These are phyloP conservation scores for Drosophila dunni DNA, from an alignment of 1,140 invertebrate species.

Conservation along the genomic window DNA sequence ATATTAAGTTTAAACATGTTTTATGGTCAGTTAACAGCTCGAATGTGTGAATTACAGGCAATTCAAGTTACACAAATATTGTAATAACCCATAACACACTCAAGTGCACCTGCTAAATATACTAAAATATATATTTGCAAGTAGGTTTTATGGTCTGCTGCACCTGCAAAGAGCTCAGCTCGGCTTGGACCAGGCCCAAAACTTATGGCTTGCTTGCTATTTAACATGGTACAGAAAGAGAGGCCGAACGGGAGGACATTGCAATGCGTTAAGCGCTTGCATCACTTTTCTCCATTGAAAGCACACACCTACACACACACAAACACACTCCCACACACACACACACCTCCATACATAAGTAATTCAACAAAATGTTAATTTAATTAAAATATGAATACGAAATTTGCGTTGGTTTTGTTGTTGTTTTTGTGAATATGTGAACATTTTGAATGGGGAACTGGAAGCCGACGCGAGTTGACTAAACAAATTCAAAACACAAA, in stretches of 20 bases:
- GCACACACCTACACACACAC: background rate
- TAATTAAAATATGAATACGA: conserved; percentile 80
- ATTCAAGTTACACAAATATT: conserved; percentile 18
- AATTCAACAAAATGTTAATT: conserved; percentile 80
- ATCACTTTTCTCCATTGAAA: conserved; percentile 27
- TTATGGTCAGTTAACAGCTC: too few relatives aligned
- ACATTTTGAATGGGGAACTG: conserved; percentile 58
- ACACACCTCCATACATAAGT: conserved; percentile 39
- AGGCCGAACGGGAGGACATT: background rate
- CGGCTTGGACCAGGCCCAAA: conserved; percentile 12
- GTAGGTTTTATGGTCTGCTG: conserved; percentile 63
- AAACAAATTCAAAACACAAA: conserved; percentile 75
- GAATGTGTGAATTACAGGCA: background rate
- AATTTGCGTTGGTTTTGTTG: conserved; percentile 38
- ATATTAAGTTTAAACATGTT: too few relatives aligned
- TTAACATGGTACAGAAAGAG: conserved; percentile 19
- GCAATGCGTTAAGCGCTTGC: conserved; percentile 10
- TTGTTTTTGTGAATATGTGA: conserved; percentile 8
- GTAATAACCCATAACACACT: conserved; percentile 5
- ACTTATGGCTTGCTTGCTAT: conserved; percentile 39
- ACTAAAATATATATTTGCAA: conserved; percentile 24
- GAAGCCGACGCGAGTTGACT: conserved; percentile 63
- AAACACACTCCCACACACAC: conserved; percentile 19
- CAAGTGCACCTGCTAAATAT: conserved; percentile 16
- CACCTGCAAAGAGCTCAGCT: conserved; percentile 34